These are phyloP conservation scores for Megastigmus dorsalis DNA, from an alignment of 2,888 invertebrate species.

Conservation along the genomic window DNA sequence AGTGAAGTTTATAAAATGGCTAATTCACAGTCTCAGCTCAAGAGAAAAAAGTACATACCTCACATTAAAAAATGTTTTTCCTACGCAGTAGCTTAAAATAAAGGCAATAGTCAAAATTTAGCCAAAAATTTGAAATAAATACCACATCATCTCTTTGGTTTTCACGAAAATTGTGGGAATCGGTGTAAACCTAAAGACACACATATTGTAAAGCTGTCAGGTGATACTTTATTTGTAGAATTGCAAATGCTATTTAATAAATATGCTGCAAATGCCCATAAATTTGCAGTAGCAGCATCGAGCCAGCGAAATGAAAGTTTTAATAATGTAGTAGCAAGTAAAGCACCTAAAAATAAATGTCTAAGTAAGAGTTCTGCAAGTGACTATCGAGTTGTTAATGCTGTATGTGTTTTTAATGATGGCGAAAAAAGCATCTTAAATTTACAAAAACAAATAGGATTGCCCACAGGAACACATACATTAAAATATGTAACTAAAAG, in stretches of 20 bases:
- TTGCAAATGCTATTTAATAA: constrained; percentile 3
- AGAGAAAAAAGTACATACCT: not conserved
- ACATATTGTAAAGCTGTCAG: not conserved
- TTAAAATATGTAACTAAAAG: constrained; percentile 20
- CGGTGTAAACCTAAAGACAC: constrained; percentile 16
- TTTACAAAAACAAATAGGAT: constrained; percentile 30
- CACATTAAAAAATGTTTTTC: constrained; percentile 41
- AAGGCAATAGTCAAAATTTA: constrained; percentile 7
- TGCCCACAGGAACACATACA: constrained; percentile 24
- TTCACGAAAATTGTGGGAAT: constrained; percentile 10
- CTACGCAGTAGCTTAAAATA: constrained; percentile 29
- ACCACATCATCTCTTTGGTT: constrained; percentile 14
- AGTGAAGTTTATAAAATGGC: constrained; percentile 22
- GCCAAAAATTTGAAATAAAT: not conserved
- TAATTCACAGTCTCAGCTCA: not conserved
- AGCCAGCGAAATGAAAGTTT: constrained; percentile 58
- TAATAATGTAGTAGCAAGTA: constrained; percentile 56
- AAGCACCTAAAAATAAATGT: constrained; percentile 56
- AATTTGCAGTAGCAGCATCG: constrained; percentile 55
- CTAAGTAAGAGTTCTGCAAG: constrained; percentile 38
- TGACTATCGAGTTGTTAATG: constrained; percentile 25
- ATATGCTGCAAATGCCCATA: constrained; percentile 45
- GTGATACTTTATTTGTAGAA: not conserved
- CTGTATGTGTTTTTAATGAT: constrained; percentile 43
- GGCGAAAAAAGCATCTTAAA: constrained; percentile 47